Evolutionary conservation across 2,113 vertebrate species (phyloP).

Genomic region (rat (Rattus norvegicus)): GRCr8 NC_086022.1:111462001-111462500

Average conservation of each 20-base stretch:
- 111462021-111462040: constrained; percentile 14
- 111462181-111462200: neutral
- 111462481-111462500: neutral
- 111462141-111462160: neutral
- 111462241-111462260: neutral
- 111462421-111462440: neutral
- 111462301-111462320: neutral
- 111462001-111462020: neutral
- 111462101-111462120: neutral
- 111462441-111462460: neutral
- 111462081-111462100: neutral
- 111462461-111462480: neutral
- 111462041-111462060: neutral
- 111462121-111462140: neutral
- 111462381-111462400: no score
- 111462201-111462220: neutral
- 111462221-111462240: neutral
- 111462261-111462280: neutral
- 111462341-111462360: neutral
- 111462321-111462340: neutral
- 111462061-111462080: neutral
- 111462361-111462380: neutral
- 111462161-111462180: neutral
- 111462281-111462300: neutral
- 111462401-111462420: no score